Evolutionary conservation across 2,797 vertebrate genomes (phyloP).

Genomic region (Myripristis murdjan): DNA sequence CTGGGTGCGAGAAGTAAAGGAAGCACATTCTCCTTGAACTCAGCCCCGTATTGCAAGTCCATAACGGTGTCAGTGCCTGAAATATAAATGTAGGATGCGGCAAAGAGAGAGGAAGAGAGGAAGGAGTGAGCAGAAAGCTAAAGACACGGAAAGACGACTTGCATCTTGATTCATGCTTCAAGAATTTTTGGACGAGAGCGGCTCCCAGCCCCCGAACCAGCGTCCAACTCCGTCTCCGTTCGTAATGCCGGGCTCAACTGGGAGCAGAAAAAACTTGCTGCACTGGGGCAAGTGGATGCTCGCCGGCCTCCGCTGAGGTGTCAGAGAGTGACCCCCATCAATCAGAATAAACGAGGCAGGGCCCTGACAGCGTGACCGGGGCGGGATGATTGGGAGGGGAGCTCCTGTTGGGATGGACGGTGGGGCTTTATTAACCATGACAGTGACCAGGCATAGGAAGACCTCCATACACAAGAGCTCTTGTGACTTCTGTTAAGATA

Average conservation of each 20-base stretch:
- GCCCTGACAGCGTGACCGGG: slow-evolving; percentile 50
- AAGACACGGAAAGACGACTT: background rate
- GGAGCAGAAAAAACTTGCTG: slow-evolving; percentile 36
- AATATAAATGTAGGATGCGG: no score
- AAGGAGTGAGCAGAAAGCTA: no score
- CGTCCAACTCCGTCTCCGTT: background rate
- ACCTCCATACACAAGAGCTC: slow-evolving; percentile 3
- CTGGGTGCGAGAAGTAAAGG: background rate
- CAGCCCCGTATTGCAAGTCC: no score
- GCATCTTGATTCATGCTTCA: background rate
- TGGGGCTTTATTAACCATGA: background rate
- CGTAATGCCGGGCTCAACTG: background rate
- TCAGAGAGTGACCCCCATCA: slow-evolving; percentile 65
- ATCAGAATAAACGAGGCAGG: slow-evolving; percentile 60
- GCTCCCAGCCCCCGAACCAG: background rate
- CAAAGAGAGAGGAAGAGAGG: no score
- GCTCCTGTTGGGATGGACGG: slow-evolving; percentile 54
- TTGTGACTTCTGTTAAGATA: background rate
- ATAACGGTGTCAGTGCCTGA: no score
- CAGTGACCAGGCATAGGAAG: slow-evolving; percentile 2
- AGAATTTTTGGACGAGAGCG: background rate
- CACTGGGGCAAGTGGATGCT: slow-evolving; percentile 21
- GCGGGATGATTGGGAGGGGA: slow-evolving; percentile 17
- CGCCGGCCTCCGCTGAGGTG: slow-evolving; percentile 5
- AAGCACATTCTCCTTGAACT: background rate